Evolutionary conservation across 2,888 invertebrate genomes (phyloP).

Genomic region (Strigamia transsilvanica): DNA sequence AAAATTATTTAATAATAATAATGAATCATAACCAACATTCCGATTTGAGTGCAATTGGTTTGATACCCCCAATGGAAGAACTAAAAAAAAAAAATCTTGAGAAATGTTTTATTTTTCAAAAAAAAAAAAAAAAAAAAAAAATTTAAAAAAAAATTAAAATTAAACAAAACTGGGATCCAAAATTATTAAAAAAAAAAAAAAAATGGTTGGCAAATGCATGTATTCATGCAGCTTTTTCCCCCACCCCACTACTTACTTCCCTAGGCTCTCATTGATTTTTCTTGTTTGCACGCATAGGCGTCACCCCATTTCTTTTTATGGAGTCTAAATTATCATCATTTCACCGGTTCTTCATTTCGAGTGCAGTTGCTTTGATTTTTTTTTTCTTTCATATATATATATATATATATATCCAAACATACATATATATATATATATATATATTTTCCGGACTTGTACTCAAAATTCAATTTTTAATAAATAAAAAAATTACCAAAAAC

Average conservation of each 20-base stretch:
- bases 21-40: too few species aligned
- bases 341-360: slow-evolving; percentile 38
- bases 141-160: not conserved
- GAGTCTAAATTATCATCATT: slow-evolving; percentile 38
- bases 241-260: slow-evolving; percentile 38
- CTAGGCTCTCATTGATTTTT: slow-evolving; percentile 38
- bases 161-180: not conserved
- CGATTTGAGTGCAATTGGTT: too few species aligned
- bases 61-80: not conserved
- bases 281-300: slow-evolving; percentile 38
- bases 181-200: not conserved
- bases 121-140: slow-evolving; percentile 15
- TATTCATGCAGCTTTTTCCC: slow-evolving; percentile 27
- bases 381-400: slow-evolving; percentile 9
- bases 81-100: not conserved
- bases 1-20: too few species aligned
- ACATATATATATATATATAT: too few species aligned
- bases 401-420: not conserved
- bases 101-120: too few species aligned
- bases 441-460: too few species aligned
- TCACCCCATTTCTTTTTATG: slow-evolving; percentile 35
- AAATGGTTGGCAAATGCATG: slow-evolving; percentile 35
- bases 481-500: too few species aligned
- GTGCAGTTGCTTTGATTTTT: slow-evolving; percentile 29
- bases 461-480: too few species aligned